Evolutionary conservation across 2,888 invertebrate genomes (phyloP).

Genomic region (Aspidiotus rigidus): DNA sequence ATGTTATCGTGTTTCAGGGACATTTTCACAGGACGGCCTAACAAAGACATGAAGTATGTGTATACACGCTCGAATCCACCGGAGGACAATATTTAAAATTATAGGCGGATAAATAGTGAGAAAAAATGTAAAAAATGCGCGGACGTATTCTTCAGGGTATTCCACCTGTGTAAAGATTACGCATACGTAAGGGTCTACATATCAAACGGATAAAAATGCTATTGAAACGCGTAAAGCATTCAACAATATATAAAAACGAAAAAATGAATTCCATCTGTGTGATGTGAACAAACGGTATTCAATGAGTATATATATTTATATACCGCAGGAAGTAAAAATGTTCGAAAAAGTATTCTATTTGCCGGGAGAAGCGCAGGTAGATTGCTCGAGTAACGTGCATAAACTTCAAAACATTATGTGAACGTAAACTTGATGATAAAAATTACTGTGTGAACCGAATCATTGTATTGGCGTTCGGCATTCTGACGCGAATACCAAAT

Average conservation of each 20-base stretch:
- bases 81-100: too few species aligned
- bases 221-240: too few species aligned
- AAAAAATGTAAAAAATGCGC: too few species aligned
- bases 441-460: slow-evolving; percentile 3
- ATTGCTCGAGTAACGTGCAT: neutral
- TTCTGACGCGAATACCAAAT: neutral
- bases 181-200: too few species aligned
- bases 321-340: slow-evolving; percentile 1
- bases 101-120: too few species aligned
- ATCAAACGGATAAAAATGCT: too few species aligned
- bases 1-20: too few species aligned
- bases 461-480: slow-evolving; percentile 4
- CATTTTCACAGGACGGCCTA: too few species aligned
- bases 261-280: neutral
- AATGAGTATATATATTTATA: neutral
- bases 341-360: neutral
- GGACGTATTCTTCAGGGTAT: too few species aligned
- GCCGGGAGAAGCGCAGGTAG: neutral
- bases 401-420: neutral
- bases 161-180: too few species aligned
- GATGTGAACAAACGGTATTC: neutral
- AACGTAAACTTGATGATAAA: slow-evolving; percentile 2
- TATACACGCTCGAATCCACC: too few species aligned
- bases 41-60: too few species aligned
- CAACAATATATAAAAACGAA: neutral